Evolutionary conservation across 2,888 invertebrate genomes (phyloP).

Genomic region (Achlya flavicornis): DNA sequence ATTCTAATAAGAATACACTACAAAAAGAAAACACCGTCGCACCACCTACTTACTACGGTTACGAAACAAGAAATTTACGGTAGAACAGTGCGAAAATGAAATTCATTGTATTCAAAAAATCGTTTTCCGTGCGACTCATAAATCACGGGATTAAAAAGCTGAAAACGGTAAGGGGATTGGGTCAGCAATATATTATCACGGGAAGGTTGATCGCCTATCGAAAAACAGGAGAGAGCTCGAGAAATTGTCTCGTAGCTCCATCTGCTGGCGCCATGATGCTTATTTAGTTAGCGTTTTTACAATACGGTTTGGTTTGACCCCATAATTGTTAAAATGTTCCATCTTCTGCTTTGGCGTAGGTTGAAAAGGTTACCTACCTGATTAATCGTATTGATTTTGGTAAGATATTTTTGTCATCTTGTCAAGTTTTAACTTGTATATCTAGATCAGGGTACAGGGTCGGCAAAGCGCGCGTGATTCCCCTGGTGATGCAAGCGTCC

Average conservation of each 20-base stretch:
- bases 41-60: constrained; percentile 8
- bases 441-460: too few species aligned
- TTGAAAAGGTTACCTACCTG: too few species aligned
- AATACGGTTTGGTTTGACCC: neutral
- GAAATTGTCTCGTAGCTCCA: constrained; percentile 47
- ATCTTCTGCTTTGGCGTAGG: too few species aligned
- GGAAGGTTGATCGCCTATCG: constrained; percentile 47
- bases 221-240: constrained; percentile 42
- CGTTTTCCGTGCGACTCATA: constrained; percentile 51
- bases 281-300: constrained; percentile 20
- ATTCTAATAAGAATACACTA: neutral
- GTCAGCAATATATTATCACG: constrained; percentile 60
- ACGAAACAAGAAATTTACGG: constrained; percentile 36
- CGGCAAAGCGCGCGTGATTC: too few species aligned
- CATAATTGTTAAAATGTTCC: too few species aligned
- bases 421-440: too few species aligned
- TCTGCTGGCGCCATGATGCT: constrained; percentile 34
- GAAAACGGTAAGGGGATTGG: constrained; percentile 51
- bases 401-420: too few species aligned
- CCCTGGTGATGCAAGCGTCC: too few species aligned
- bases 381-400: too few species aligned
- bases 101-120: constrained; percentile 56
- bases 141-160: constrained; percentile 67
- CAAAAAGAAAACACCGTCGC: neutral
- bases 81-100: constrained; percentile 39